These are phyloP conservation scores for Taurulus bubalis DNA, from an alignment of 2,113 vertebrate species.

Conservation along the genomic window DNA sequence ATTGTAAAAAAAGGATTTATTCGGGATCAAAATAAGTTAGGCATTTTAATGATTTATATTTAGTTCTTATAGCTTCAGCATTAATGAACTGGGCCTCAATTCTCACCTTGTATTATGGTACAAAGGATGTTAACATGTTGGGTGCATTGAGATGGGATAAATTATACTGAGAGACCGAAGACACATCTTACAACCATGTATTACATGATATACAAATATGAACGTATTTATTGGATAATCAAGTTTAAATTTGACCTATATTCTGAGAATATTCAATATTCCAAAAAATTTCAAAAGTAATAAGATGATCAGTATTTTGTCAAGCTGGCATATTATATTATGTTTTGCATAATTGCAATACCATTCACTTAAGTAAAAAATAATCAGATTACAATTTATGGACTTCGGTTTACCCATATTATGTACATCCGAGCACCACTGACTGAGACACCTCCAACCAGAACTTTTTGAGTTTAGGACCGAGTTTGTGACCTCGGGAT, in stretches of 20 bases:
- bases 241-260: conserved; percentile 21
- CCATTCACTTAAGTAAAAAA: too few relatives aligned
- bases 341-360: too few relatives aligned
- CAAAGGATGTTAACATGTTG: not conserved
- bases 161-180: not conserved
- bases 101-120: not conserved
- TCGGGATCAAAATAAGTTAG: not conserved
- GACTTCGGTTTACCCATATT: too few relatives aligned
- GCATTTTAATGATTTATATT: not conserved
- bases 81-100: not conserved
- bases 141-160: not conserved
- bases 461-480: too few relatives aligned
- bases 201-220: not conserved
- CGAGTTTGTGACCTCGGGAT: too few relatives aligned
- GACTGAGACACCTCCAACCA: too few relatives aligned
- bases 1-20: not conserved
- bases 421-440: too few relatives aligned
- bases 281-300: too few relatives aligned
- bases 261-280: too few relatives aligned
- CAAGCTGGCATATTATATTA: too few relatives aligned
- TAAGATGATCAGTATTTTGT: too few relatives aligned
- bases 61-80: not conserved
- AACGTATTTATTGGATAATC: conserved; percentile 69
- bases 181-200: conserved; percentile 11
- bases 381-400: too few relatives aligned